phyloP scores from a whole-genome alignment of 2,797 vertebrate genomes.

The Microctenopoma lineatum region DNA sequence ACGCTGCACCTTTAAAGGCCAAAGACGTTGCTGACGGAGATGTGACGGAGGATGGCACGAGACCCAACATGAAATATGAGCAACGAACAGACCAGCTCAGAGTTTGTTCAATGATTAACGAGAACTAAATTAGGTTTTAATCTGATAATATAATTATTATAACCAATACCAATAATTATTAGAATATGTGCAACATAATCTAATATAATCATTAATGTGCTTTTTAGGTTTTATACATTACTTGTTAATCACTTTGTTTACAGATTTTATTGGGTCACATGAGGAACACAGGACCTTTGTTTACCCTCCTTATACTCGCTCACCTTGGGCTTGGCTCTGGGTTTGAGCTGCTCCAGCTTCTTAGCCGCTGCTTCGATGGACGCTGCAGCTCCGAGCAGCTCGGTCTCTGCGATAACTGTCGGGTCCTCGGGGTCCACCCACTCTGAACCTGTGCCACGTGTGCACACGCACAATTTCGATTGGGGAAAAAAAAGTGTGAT shows the following conservation, averaged over 20 bases:
- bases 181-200: not conserved
- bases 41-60: conserved; percentile 36
- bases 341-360: conserved; percentile 97
- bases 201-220: not conserved
- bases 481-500: not conserved
- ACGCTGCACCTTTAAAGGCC: no score
- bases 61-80: not conserved
- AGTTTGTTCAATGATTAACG: not conserved
- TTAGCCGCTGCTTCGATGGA: conserved; percentile 98
- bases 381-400: conserved; percentile 94
- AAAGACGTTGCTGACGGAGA: conserved; percentile 6
- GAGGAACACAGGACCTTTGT: not conserved
- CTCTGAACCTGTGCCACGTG: conserved; percentile 86
- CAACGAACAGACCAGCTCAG: conserved; percentile 6
- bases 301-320: not conserved
- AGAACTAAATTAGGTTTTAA: no score
- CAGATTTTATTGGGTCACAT: no score
- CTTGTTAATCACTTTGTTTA: no score
- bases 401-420: conserved; percentile 95
- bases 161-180: not conserved
- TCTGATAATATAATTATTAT: no score
- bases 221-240: not conserved
- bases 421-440: conserved; percentile 99
- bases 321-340: conserved; percentile 97
- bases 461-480: not conserved